phyloP scores from a whole-genome alignment of 2,797 vertebrate species.

The Melopsittacus undulatus region DNA sequence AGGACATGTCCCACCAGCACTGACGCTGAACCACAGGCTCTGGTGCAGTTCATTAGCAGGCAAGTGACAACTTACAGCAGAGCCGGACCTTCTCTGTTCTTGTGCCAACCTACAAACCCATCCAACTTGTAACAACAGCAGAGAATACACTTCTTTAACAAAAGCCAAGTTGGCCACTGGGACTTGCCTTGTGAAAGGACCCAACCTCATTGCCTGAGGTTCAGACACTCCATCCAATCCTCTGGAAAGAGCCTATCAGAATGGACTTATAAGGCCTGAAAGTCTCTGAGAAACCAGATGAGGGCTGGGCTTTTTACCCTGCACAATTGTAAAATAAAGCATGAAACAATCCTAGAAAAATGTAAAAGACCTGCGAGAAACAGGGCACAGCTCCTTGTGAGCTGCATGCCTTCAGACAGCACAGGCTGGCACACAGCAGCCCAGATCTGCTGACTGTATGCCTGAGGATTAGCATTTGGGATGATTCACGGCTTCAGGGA shows the following conservation, averaged over 20 bases:
- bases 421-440: not conserved
- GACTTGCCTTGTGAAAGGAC: not conserved
- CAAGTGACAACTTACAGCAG: not conserved
- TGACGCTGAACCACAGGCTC: not conserved
- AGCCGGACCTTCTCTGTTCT: not conserved
- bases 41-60: not conserved
- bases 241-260: not conserved
- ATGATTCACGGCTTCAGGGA: slow-evolving; percentile 56
- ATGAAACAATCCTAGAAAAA: not conserved
- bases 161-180: not conserved
- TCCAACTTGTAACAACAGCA: not conserved
- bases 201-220: not conserved
- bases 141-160: not conserved
- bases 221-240: not conserved
- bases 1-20: not conserved
- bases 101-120: not conserved
- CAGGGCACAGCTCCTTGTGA: not conserved
- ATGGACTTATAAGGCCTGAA: not conserved
- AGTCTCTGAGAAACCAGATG: not conserved
- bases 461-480: not conserved
- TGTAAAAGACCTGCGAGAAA: not conserved
- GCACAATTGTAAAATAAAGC: not conserved
- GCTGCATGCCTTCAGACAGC: not conserved
- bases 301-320: not conserved
- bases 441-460: slow-evolving; percentile 5